Percentiles rank a stretch among this genome's conserved stretches.
These are phyloP conservation scores for Glaucidium brasilianum DNA, from an alignment of 2,113 vertebrate species.

Conservation along the genomic window DNA sequence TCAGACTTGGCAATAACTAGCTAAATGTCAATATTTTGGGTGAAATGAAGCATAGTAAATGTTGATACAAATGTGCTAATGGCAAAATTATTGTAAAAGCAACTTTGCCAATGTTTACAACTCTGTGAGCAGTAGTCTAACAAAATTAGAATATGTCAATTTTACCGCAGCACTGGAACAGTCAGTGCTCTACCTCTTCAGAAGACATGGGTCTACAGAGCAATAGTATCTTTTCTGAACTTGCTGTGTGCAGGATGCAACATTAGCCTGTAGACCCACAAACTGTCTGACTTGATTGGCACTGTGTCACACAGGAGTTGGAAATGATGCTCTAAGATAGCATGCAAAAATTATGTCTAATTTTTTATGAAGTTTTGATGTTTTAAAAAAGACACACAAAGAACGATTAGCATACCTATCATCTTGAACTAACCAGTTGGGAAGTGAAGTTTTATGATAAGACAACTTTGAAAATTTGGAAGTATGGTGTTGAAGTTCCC, in stretches of 20 bases:
- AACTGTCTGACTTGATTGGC: background rate
- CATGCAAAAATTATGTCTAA: background rate
- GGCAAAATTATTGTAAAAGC: background rate
- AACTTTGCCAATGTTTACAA: background rate
- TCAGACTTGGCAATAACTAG: background rate
- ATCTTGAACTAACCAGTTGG: background rate
- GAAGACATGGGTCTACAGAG: background rate
- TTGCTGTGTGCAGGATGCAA: accelerated
- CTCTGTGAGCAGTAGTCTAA: background rate
- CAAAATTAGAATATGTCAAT: background rate
- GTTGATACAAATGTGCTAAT: background rate
- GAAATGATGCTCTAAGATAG: background rate
- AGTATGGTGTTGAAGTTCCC: background rate
- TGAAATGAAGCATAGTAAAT: background rate
- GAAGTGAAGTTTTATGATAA: background rate
- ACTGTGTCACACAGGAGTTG: background rate
- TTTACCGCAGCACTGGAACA: background rate
- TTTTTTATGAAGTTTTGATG: background rate
- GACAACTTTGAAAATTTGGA: background rate
- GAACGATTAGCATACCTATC: background rate
- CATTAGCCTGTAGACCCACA: background rate
- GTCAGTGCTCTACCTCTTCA: background rate
- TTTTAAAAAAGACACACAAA: background rate
- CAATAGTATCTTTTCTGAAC: background rate
- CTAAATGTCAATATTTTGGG: background rate